Conservation (phyloP, 2,888 invertebrate species). For the Pachydiplax longipennis region DNA sequence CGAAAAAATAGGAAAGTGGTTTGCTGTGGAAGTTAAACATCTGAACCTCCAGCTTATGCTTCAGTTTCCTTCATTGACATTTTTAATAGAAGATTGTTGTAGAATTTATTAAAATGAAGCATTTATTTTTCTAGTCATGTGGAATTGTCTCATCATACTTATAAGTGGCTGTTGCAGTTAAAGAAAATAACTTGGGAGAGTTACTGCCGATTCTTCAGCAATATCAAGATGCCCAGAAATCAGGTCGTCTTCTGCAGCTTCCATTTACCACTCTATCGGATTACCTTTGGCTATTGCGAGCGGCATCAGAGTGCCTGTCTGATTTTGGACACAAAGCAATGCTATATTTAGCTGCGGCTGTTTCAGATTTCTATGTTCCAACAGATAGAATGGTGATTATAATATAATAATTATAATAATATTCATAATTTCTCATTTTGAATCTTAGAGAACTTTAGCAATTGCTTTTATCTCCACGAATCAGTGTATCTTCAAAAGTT, state of each 20-base stretch:
- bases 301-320: constrained; percentile 79
- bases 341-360: constrained; percentile 97
- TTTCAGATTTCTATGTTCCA: constrained; percentile 98
- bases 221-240: constrained; percentile 81
- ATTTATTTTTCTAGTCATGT: background rate
- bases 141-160: constrained; percentile 7
- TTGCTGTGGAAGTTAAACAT: background rate
- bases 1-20: too few species aligned
- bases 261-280: constrained; percentile 87
- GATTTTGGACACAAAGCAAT: constrained; percentile 73
- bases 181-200: constrained; percentile 69
- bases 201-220: constrained; percentile 74
- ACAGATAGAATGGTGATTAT: constrained; percentile 87
- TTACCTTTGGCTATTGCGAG: constrained; percentile 89
- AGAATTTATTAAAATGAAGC: background rate
- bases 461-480: background rate
- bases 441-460: background rate
- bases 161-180: constrained; percentile 40
- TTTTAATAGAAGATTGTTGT: background rate
- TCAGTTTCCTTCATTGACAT: background rate
- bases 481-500: background rate
- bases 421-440: background rate
- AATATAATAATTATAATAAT: too few species aligned
- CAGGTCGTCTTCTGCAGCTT: constrained; percentile 76
- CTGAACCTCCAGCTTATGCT: background rate